Percentiles rank a stretch among this genome's conserved stretches.
phyloP scores from a whole-genome alignment of 2,888 invertebrate species.

The Pycnomerus fuliginosus region DNA sequence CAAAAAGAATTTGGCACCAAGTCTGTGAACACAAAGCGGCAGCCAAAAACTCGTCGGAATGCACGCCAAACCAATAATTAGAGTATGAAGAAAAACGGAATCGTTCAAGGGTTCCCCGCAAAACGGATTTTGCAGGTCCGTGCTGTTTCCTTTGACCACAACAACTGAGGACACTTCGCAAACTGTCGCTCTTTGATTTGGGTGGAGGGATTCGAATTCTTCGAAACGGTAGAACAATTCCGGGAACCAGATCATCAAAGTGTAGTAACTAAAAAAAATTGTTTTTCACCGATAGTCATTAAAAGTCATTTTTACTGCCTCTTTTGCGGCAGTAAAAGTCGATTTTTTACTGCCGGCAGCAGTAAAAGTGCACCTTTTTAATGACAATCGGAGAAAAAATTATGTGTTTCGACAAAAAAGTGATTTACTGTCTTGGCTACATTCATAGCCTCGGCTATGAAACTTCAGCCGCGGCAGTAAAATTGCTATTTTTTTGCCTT shows the following conservation, averaged over 20 bases:
- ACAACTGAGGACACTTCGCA: slow-evolving; percentile 75
- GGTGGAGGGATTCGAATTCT: slow-evolving; percentile 67
- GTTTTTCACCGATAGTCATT: too few species aligned
- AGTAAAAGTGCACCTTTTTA: too few species aligned
- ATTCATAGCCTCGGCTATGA: too few species aligned
- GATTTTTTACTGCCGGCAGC: too few species aligned
- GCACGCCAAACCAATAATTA: slow-evolving; percentile 78
- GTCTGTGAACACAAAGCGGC: slow-evolving; percentile 74
- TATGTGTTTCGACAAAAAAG: too few species aligned
- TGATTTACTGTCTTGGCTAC: too few species aligned
- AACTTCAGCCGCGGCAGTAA: too few species aligned
- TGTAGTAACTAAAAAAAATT: slow-evolving; percentile 71
- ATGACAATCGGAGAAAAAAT: too few species aligned
- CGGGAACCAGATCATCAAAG: slow-evolving; percentile 90
- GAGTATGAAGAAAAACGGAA: slow-evolving; percentile 72
- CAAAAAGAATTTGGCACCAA: slow-evolving; percentile 80
- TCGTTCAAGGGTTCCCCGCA: slow-evolving; percentile 66
- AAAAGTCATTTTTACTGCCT: too few species aligned
- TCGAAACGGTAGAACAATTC: slow-evolving; percentile 84
- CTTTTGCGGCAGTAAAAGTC: too few species aligned
- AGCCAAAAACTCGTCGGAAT: slow-evolving; percentile 78
- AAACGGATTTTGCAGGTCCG: slow-evolving; percentile 55
- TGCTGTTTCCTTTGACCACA: slow-evolving; percentile 53
- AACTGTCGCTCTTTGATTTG: slow-evolving; percentile 69
- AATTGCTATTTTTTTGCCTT: too few species aligned